Evolutionary conservation across 64 coral and sea anemone species (phyloP).

Genomic region (Actinia tenebrosa): DNA sequence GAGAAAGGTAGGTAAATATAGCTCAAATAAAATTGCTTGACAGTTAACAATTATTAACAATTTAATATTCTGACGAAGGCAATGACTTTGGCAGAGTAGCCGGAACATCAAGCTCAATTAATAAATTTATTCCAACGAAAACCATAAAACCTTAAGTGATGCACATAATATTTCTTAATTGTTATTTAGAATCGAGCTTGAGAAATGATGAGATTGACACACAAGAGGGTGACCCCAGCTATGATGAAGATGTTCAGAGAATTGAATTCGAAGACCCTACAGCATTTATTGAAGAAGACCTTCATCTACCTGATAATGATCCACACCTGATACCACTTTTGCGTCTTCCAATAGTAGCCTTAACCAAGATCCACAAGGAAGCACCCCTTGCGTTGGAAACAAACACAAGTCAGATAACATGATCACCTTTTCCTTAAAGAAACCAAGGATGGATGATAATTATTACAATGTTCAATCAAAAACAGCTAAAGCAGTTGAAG

Average conservation of each 20-base stretch:
- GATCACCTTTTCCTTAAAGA: neutral
- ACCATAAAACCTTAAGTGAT: neutral
- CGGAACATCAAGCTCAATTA: too few species aligned
- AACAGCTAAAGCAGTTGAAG: constrained; percentile 23
- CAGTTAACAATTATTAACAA: neutral
- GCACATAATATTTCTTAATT: neutral
- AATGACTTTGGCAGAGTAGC: neutral
- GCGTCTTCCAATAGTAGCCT: neutral
- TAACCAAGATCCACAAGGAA: neutral
- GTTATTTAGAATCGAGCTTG: neutral
- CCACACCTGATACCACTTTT: neutral
- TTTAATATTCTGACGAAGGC: neutral
- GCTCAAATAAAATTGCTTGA: neutral
- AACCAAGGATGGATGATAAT: neutral
- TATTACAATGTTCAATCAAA: constrained; percentile 6
- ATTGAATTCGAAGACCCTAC: neutral
- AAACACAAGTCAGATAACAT: neutral
- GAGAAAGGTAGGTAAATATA: neutral
- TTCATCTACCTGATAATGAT: neutral
- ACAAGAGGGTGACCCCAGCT: neutral
- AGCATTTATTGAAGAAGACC: neutral
- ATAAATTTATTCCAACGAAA: neutral
- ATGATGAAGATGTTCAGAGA: neutral
- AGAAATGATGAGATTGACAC: neutral
- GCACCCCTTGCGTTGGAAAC: neutral